Conservation (phyloP, 2,797 vertebrate genomes). For the Martes flavigula region DNA sequence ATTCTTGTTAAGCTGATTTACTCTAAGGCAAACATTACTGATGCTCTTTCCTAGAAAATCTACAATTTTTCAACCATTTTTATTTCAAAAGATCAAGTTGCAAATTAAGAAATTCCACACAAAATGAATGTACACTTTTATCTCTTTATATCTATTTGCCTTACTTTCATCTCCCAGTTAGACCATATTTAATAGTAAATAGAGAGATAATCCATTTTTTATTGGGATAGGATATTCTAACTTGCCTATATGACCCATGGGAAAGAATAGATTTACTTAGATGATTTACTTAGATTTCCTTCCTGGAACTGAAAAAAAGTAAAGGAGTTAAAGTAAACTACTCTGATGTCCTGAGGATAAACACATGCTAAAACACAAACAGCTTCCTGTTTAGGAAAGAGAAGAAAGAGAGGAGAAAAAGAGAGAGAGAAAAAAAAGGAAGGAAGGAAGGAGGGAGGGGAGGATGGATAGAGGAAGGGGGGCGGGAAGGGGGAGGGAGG, state of each 20-base stretch:
- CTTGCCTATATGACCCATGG: not conserved
- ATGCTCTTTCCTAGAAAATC: not conserved
- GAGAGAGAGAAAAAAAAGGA: not conserved
- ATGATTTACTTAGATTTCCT: not conserved
- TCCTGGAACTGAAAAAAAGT: constrained; percentile 8
- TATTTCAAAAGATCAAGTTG: not conserved
- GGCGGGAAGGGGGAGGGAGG: rapidly evolving
- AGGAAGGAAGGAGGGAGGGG: rapidly evolving
- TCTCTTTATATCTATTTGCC: not conserved
- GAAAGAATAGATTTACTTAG: not conserved
- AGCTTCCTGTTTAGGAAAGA: not conserved
- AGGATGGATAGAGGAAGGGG: not conserved
- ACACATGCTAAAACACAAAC: not conserved
- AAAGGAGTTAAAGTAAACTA: not conserved
- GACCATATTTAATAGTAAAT: not conserved
- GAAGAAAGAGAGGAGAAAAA: rapidly evolving
- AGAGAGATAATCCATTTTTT: not conserved
- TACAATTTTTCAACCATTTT: not conserved
- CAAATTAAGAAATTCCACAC: not conserved
- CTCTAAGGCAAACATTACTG: not conserved
- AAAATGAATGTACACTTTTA: not conserved
- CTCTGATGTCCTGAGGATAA: not conserved
- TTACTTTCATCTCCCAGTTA: not conserved
- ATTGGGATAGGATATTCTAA: not conserved
- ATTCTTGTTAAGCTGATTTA: not conserved